Conservation (phyloP, 2,888 invertebrate genomes). For the Drosophila vallismaia region DNA sequence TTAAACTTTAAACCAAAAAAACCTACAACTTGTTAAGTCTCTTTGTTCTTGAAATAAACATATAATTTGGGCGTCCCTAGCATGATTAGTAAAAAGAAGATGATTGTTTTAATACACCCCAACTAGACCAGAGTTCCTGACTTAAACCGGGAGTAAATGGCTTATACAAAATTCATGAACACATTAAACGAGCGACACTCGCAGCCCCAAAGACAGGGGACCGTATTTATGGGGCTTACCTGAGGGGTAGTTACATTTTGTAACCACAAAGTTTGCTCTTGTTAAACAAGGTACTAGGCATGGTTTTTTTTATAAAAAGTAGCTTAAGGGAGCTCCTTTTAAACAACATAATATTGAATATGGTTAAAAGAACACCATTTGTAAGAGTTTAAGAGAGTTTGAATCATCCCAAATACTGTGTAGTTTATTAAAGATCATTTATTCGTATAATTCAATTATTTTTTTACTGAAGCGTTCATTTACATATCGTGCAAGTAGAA, state of each 20-base stretch:
- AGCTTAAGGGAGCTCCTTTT: background rate
- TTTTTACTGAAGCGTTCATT: background rate
- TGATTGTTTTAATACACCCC: background rate
- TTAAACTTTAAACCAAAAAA: no score
- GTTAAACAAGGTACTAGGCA: conserved; percentile 22
- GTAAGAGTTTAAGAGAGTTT: no score
- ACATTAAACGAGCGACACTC: conserved; percentile 71
- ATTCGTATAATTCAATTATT: background rate
- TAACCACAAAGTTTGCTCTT: conserved; percentile 19
- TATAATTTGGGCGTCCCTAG: no score
- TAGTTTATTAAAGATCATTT: no score
- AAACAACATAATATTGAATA: background rate
- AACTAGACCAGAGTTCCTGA: conserved; percentile 17
- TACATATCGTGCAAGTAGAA: background rate
- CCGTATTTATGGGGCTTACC: conserved; percentile 18
- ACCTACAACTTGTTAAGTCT: no score
- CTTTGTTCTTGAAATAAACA: no score
- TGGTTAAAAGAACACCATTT: background rate
- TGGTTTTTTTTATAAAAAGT: conserved; percentile 7
- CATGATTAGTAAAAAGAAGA: background rate
- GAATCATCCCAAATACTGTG: no score
- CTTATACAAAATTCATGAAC: conserved; percentile 72
- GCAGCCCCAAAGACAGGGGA: conserved; percentile 24
- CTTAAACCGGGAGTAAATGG: conserved; percentile 56
- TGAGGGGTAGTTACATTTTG: conserved; percentile 28